Evolutionary conservation across 2,797 vertebrate species (phyloP).

Genomic region (Alectoris magna): DNA sequence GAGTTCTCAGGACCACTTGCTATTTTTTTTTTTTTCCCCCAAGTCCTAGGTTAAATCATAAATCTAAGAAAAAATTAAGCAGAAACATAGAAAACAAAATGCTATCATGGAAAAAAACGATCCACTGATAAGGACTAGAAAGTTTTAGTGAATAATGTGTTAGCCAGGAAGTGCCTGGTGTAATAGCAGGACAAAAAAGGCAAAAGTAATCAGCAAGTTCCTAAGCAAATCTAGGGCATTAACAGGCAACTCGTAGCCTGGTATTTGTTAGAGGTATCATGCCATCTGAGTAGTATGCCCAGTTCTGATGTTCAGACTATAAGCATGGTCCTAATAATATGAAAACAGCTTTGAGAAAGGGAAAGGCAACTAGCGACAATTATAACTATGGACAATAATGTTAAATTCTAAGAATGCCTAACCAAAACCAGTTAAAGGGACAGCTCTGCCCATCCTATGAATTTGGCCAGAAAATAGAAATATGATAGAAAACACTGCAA

Average conservation of each 20-base stretch:
- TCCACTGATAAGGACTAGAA: background rate
- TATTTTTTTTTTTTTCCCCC: too few species aligned
- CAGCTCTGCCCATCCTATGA: background rate
- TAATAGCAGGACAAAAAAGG: background rate
- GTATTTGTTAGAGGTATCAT: background rate
- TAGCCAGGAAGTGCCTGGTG: background rate
- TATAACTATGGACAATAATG: background rate
- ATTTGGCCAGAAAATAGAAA: background rate
- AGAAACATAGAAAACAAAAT: background rate
- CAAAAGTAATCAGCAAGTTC: background rate
- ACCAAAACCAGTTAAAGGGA: background rate
- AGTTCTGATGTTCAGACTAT: too few species aligned
- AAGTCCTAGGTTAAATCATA: background rate
- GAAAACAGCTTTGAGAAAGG: background rate
- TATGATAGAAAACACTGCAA: background rate
- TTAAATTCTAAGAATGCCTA: background rate
- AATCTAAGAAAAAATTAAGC: background rate
- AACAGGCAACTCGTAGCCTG: rapidly evolving
- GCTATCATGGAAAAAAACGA: background rate
- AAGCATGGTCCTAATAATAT: background rate
- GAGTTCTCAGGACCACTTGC: background rate
- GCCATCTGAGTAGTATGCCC: background rate
- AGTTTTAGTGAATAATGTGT: background rate
- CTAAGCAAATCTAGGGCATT: background rate
- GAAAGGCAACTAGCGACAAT: background rate